Evolutionary conservation across 2,888 invertebrate species (phyloP), one percentile per base, ranked within the genome.

Genomic region (Leucophenga maculata): DNA sequence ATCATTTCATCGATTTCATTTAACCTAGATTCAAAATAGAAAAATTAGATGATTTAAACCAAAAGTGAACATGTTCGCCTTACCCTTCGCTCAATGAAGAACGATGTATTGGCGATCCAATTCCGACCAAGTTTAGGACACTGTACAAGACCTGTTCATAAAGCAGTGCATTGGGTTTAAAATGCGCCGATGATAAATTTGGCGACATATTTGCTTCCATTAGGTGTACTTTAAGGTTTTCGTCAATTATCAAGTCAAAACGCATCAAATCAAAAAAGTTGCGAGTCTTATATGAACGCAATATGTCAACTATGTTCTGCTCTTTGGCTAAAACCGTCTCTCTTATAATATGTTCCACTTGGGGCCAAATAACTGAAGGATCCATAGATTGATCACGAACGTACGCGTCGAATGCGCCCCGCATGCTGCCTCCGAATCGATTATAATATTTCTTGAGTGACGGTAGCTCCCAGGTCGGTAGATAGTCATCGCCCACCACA

Each of bases 181-280:
- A 98, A 88, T 98, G 97, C 0, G 94, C 94, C 0, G 98, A 97
- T 0, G 97, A 97, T 70, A 99, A 90, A 90, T 99, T 99, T 0
- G 99, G 99, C 14, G 97, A 97, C 99, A 99, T 98, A 85, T 99
- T 99, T 0, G 97, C 98, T 90, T 99, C 99, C 92, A 99, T 93
- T 6, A 97, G 90, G 82, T 92, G 94, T 0, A 98, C 95, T 64
- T 94, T 94, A 0, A 98, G 87, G 67, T 96, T 90, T 76, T 96
- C 94, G 86, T 98, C 97, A 1, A 98, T 90, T 0, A 97, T 93
- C 85, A 99, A 94, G 88, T 99, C 99, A 85, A 99, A 96, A 39
- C 99, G 92, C 89, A 97, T 94, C 90, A 99, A 90, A 89, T 99
- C 98, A 88, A 99, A 99, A 88, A 97, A 98, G 80, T 94, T 94